Conservation (phyloP, 2,888 invertebrate species). For the Augiades crinisus region DNA sequence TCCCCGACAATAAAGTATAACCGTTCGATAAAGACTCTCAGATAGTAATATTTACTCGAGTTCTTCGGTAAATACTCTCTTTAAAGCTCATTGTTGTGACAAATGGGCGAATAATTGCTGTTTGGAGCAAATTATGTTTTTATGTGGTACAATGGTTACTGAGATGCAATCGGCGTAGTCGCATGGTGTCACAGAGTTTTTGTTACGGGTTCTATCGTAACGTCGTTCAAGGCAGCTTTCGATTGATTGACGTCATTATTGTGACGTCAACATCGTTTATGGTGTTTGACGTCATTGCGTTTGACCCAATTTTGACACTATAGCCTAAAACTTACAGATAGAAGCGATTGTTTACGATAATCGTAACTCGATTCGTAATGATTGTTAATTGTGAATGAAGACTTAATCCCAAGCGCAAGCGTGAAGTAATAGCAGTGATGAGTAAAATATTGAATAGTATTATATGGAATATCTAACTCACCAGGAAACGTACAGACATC, state of each 20-base stretch:
- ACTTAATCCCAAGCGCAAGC: not conserved
- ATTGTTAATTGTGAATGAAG: not conserved
- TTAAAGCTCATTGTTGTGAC: conserved; percentile 3
- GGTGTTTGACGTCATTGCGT: not conserved
- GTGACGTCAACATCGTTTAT: not conserved
- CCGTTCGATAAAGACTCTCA: not conserved
- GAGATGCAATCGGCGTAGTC: conserved; percentile 1
- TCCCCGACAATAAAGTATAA: too few relatives aligned
- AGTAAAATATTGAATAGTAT: not conserved
- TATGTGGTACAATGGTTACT: conserved; percentile 8
- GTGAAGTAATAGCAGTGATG: not conserved
- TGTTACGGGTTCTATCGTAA: conserved; percentile 11
- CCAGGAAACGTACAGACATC: conserved; percentile 77
- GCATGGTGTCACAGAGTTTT: conserved; percentile 15
- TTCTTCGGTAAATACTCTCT: conserved; percentile 10
- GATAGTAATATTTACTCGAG: not conserved
- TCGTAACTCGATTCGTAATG: not conserved
- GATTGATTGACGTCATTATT: not conserved
- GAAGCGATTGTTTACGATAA: not conserved
- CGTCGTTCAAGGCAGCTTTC: conserved; percentile 18
- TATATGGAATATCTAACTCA: conserved; percentile 49
- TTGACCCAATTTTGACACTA: not conserved
- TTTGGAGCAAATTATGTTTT: conserved; percentile 11
- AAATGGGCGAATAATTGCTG: conserved; percentile 9
- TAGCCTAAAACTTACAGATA: not conserved